Percentiles rank a stretch among this genome's conserved stretches.
phyloP scores from a whole-genome alignment of 2,888 invertebrate species.

The Anorthoa munda region DNA sequence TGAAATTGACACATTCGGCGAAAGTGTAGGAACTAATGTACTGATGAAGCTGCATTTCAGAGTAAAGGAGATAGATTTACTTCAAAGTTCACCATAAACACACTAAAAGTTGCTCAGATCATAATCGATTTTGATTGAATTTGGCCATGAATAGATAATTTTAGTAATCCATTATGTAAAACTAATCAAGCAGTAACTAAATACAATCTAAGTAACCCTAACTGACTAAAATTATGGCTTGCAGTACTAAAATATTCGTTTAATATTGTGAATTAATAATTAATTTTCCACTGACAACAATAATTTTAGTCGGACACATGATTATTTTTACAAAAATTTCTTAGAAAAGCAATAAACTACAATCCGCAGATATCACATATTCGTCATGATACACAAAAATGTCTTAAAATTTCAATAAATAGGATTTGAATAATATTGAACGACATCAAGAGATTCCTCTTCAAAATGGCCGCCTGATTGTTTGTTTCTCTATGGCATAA shows the following conservation, averaged over 20 bases:
- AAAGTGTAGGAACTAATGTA: too few relatives aligned
- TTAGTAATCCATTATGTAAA: neutral
- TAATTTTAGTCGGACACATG: slow-evolving; percentile 36
- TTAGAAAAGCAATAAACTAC: neutral
- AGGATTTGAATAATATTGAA: neutral
- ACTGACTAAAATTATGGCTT: slow-evolving; percentile 58
- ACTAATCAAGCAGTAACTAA: slow-evolving; percentile 41
- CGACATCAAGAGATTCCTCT: too few relatives aligned
- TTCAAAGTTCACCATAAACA: too few relatives aligned
- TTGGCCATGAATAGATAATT: neutral
- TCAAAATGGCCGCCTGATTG: too few relatives aligned
- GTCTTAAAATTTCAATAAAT: neutral
- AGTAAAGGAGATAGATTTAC: too few relatives aligned
- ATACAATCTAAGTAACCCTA: slow-evolving; percentile 29
- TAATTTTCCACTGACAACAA: slow-evolving; percentile 53
- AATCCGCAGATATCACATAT: neutral
- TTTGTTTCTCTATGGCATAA: too few relatives aligned
- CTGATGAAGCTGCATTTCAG: too few relatives aligned
- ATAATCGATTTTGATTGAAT: neutral
- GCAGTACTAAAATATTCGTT: slow-evolving; percentile 47
- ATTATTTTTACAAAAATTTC: neutral
- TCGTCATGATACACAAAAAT: neutral
- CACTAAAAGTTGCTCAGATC: neutral
- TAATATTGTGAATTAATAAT: slow-evolving; percentile 39
- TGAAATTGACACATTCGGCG: neutral